phyloP scores from a whole-genome alignment of 1,140 invertebrate genomes.

The Aphelenchoides besseyi region DNA sequence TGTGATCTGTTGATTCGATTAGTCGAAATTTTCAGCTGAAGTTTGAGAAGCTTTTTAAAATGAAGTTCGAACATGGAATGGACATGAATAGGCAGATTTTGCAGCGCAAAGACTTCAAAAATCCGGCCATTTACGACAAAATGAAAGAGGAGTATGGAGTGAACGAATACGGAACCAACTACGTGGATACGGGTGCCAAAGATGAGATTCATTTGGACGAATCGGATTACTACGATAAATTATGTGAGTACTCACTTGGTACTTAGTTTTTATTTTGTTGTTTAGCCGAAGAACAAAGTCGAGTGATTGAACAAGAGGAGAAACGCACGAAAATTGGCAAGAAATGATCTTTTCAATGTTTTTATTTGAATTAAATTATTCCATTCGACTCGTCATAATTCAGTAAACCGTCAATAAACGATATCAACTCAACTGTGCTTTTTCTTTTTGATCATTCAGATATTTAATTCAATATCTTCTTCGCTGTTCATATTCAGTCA shows the following conservation, averaged over 20 bases:
- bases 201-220: background rate
- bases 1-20: no score
- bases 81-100: constrained; percentile 10
- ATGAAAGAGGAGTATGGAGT: constrained; percentile 1
- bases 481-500: no score
- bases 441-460: no score
- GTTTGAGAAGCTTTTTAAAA: background rate
- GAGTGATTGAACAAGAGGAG: constrained; percentile 1
- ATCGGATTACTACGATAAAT: background rate
- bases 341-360: no score
- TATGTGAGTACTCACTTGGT: background rate
- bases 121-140: constrained; percentile 16
- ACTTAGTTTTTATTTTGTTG: background rate
- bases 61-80: background rate
- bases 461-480: no score
- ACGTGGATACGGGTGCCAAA: background rate
- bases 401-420: no score
- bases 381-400: no score
- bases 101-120: background rate
- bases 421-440: no score
- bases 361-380: no score
- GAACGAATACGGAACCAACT: constrained; percentile 11
- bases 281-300: constrained; percentile 7
- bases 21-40: background rate
- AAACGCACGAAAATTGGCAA: no score